phyloP scores from a whole-genome alignment of 2,797 vertebrate genomes.

The Centroberyx gerrardi region DNA sequence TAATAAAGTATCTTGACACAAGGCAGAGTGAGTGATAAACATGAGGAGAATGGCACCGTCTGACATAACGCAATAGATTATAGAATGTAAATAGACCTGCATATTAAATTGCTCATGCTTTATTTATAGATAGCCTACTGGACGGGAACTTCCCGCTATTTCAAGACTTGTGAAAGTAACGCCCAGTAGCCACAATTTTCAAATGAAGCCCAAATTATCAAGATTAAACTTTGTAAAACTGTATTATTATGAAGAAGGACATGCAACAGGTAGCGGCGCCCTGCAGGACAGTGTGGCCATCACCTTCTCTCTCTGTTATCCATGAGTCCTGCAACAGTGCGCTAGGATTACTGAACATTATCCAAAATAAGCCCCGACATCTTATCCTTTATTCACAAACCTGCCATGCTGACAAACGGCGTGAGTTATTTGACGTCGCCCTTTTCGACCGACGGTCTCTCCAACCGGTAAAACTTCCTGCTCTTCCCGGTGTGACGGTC shows the following conservation, averaged over 20 bases:
- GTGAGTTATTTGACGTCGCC: background rate
- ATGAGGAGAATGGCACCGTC: too few relatives aligned
- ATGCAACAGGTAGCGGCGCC: slow-evolving; percentile 16
- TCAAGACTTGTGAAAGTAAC: background rate
- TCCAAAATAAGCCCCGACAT: slow-evolving; percentile 3
- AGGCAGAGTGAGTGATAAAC: too few relatives aligned
- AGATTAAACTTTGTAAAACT: background rate
- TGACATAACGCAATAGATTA: background rate
- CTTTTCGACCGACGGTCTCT: slow-evolving; percentile 12
- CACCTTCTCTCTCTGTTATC: too few relatives aligned
- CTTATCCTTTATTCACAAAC: slow-evolving; percentile 56
- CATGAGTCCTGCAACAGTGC: background rate
- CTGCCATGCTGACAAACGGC: slow-evolving; percentile 58
- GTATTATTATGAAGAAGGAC: background rate
- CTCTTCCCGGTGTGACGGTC: slow-evolving; percentile 17
- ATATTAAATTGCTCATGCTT: background rate
- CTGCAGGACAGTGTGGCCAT: too few relatives aligned
- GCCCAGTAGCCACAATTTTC: background rate
- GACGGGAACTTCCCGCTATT: background rate
- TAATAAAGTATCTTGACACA: too few relatives aligned
- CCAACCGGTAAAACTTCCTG: slow-evolving; percentile 25
- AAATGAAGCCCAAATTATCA: background rate
- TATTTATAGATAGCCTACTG: background rate
- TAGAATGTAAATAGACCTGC: background rate
- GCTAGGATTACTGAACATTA: background rate